Evolutionary conservation across 2,797 vertebrate genomes (phyloP).

Genomic region (Euthynnus affinis): DNA sequence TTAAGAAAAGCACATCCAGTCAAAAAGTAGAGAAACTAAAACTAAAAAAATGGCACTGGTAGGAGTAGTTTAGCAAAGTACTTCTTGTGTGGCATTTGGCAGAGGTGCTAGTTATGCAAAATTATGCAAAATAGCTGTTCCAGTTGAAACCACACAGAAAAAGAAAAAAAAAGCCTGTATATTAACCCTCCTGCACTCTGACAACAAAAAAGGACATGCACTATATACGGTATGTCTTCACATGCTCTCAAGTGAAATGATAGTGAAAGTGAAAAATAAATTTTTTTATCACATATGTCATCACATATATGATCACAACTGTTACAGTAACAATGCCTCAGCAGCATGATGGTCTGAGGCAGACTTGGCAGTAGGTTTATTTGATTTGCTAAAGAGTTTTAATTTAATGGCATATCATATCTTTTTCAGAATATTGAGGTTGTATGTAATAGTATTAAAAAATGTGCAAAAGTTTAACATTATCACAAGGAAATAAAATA

Average conservation of each 20-base stretch:
- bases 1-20: too few species aligned
- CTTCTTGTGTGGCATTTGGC: not conserved
- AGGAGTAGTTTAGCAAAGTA: not conserved
- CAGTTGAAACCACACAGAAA: not conserved
- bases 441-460: not conserved
- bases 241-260: not conserved
- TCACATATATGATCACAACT: not conserved
- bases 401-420: not conserved
- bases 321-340: too few species aligned
- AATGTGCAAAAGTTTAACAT: not conserved
- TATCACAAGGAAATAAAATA: too few species aligned
- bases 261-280: not conserved
- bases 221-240: too few species aligned
- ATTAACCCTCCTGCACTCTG: not conserved
- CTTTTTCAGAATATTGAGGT: not conserved
- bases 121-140: constrained; percentile 14
- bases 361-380: not conserved
- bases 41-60: not conserved
- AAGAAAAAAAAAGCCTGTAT: not conserved
- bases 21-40: not conserved
- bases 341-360: too few species aligned
- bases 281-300: too few species aligned
- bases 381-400: not conserved
- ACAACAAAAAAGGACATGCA: not conserved
- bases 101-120: not conserved